These are phyloP conservation scores for Eulemur coronatus DNA, from an alignment of 2,797 vertebrate species.

Conservation along the genomic window DNA sequence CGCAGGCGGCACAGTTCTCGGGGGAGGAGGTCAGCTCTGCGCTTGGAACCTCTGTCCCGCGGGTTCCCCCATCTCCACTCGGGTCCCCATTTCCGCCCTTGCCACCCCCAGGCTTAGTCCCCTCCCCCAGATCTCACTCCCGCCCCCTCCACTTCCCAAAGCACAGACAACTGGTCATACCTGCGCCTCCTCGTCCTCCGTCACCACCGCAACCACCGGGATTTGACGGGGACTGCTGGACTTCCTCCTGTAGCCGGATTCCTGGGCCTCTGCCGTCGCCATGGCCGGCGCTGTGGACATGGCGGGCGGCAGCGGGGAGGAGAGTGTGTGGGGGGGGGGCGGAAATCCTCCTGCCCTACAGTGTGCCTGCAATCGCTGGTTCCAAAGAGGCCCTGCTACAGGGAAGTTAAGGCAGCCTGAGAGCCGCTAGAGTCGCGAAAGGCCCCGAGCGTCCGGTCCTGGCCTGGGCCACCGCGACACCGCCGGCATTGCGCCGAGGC, in stretches of 20 bases:
- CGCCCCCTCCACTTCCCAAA: no score
- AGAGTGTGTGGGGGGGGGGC: fast-evolving
- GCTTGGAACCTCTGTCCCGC: background rate
- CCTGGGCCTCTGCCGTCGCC: background rate
- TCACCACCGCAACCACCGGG: conserved; percentile 33
- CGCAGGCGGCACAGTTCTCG: background rate
- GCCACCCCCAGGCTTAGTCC: background rate
- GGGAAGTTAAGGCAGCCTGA: background rate
- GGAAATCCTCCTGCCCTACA: background rate
- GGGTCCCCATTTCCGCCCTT: background rate
- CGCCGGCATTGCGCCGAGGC: fast-evolving
- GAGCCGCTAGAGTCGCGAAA: background rate
- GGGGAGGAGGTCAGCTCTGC: background rate
- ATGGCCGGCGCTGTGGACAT: background rate
- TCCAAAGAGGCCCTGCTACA: background rate
- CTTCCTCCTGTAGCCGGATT: background rate
- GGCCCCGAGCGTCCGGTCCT: background rate
- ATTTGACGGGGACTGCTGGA: conserved; percentile 8
- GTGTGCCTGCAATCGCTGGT: background rate
- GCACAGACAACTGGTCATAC: background rate
- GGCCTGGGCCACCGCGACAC: background rate
- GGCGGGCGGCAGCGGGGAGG: background rate
- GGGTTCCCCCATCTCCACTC: background rate
- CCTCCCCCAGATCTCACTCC: no score
- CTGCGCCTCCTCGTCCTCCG: conserved; percentile 30